Conservation (phyloP, 2,797 vertebrate genomes). For the Gymnopithys bicolor region DNA sequence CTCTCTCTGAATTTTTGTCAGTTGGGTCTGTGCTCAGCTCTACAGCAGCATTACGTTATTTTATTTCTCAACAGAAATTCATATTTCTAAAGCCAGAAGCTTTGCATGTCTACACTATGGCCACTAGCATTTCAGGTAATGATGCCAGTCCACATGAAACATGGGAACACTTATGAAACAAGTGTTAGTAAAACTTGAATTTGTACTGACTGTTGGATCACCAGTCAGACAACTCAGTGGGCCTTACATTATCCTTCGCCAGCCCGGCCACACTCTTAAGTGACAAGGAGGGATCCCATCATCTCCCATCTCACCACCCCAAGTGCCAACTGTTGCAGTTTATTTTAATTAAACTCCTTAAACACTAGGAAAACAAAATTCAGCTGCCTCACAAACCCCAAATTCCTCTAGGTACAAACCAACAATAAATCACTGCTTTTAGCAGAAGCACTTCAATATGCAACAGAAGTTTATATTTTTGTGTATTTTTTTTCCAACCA, state of each 20-base stretch:
- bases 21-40: neutral
- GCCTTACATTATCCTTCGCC: neutral
- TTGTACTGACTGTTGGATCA: neutral
- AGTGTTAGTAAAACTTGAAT: neutral
- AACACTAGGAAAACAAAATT: neutral
- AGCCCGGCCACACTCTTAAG: neutral
- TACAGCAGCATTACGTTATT: neutral
- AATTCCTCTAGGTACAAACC: neutral
- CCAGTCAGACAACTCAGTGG: neutral
- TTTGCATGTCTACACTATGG: neutral
- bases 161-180: accelerated
- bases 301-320: accelerated
- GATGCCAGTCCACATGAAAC: neutral
- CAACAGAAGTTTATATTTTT: neutral
- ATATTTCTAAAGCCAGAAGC: neutral
- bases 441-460: neutral
- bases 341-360: neutral
- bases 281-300: neutral
- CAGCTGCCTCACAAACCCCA: neutral
- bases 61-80: neutral
- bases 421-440: neutral
- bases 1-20: neutral
- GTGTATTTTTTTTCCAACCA: neutral
- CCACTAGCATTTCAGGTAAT: neutral
- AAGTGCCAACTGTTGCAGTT: neutral